phyloP scores from a whole-genome alignment of 2,888 invertebrate genomes.

The Melanostoma mellinum region DNA sequence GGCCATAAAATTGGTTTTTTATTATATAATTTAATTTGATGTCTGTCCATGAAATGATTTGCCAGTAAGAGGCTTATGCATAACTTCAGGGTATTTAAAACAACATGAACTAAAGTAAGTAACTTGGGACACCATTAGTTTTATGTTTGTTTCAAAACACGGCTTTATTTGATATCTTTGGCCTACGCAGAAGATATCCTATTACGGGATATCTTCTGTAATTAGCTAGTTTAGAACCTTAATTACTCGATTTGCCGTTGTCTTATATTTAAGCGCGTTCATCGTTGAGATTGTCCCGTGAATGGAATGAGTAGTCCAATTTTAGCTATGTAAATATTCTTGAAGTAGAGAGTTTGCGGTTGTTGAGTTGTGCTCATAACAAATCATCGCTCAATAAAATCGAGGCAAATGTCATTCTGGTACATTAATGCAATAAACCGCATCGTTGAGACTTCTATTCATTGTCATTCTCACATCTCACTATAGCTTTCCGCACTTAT shows the following conservation, averaged over 20 bases:
- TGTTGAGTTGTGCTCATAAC: constrained; percentile 46
- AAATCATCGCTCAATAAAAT: constrained; percentile 59
- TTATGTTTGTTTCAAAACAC: too few species aligned
- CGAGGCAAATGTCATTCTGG: constrained; percentile 35
- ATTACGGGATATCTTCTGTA: too few species aligned
- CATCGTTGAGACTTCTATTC: neutral
- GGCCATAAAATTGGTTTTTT: constrained; percentile 30
- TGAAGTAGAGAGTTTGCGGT: constrained; percentile 41
- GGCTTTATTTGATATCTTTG: too few species aligned
- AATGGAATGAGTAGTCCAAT: neutral
- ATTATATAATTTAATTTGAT: constrained; percentile 39
- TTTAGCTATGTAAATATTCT: constrained; percentile 44
- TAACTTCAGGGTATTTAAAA: neutral
- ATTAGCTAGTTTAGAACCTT: too few species aligned
- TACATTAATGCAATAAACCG: constrained; percentile 27
- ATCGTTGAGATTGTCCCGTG: neutral
- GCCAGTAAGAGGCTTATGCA: neutral
- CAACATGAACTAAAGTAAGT: too few species aligned
- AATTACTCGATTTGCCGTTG: too few species aligned
- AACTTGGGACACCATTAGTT: too few species aligned
- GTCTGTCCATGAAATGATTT: neutral
- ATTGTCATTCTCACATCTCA: constrained; percentile 3
- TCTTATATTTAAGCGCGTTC: neutral
- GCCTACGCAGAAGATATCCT: too few species aligned
- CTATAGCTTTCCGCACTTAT: constrained; percentile 43